phyloP scores from a whole-genome alignment of 2,113 vertebrate genomes.

The Prunella fulvescens region DNA sequence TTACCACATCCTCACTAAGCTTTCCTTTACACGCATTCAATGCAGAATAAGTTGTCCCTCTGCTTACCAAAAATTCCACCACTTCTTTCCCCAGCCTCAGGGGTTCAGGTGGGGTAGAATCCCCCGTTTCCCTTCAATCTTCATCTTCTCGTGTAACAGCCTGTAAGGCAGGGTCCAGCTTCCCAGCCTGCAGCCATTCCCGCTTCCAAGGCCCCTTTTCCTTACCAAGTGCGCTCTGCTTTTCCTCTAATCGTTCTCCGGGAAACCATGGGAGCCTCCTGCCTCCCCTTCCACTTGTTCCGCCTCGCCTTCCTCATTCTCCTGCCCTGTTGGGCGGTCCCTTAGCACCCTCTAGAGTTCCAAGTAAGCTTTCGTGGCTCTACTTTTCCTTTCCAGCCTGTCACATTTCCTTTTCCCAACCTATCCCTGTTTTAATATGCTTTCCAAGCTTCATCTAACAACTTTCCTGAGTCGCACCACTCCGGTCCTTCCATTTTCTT shows the following conservation, averaged over 20 bases:
- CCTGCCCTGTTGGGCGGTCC: not conserved
- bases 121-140: not conserved
- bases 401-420: not conserved
- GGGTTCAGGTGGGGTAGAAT: not conserved
- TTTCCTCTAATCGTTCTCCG: not conserved
- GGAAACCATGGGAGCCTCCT: not conserved
- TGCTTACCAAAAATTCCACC: not conserved
- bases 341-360: not conserved
- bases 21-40: not conserved
- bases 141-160: not conserved
- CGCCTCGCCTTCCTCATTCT: not conserved
- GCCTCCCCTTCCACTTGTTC: not conserved
- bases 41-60: not conserved
- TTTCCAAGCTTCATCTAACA: not conserved
- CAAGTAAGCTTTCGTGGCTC: not conserved
- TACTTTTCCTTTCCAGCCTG: too few species aligned
- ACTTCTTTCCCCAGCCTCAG: not conserved
- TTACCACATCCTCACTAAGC: not conserved
- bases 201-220: not conserved
- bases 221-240: not conserved
- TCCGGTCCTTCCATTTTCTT: not conserved
- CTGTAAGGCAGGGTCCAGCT: not conserved
- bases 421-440: not conserved
- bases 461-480: not conserved
- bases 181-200: not conserved